These are phyloP conservation scores for Frankliniella intonsa DNA, from an alignment of 2,888 invertebrate species.

Conservation along the genomic window DNA sequence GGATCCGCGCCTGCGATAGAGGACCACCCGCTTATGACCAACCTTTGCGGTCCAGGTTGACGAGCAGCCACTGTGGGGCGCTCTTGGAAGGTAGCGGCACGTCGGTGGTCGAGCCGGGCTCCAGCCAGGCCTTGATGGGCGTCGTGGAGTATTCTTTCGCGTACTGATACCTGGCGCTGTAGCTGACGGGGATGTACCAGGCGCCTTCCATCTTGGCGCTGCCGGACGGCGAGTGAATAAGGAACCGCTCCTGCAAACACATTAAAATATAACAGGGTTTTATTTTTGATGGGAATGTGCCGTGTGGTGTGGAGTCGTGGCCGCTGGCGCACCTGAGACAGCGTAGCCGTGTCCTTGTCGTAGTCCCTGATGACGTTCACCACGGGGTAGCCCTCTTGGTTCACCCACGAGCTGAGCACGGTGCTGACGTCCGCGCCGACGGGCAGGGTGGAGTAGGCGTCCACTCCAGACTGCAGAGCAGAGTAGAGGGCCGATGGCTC, in stretches of 20 bases:
- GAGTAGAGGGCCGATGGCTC: neutral
- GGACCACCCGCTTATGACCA: neutral
- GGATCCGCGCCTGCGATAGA: neutral
- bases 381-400: neutral
- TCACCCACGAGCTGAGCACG: neutral
- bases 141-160: neutral
- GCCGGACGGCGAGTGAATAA: neutral
- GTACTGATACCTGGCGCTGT: neutral
- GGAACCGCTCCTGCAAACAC: neutral
- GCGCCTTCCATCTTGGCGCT: neutral
- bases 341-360: neutral
- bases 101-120: neutral
- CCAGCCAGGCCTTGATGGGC: neutral
- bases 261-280: no score
- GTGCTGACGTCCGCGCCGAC: neutral
- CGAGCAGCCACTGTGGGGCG: slow-evolving; percentile 42
- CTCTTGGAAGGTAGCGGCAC: neutral
- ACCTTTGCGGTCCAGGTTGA: slow-evolving; percentile 45
- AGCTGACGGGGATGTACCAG: slow-evolving; percentile 30
- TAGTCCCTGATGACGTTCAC: neutral
- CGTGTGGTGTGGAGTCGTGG: no score
- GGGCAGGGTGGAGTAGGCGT: neutral
- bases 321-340: neutral
- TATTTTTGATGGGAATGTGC: no score
- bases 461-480: neutral